Evolutionary conservation across 2,797 vertebrate species (phyloP).

Genomic region (Anolis apletophallus): DNA sequence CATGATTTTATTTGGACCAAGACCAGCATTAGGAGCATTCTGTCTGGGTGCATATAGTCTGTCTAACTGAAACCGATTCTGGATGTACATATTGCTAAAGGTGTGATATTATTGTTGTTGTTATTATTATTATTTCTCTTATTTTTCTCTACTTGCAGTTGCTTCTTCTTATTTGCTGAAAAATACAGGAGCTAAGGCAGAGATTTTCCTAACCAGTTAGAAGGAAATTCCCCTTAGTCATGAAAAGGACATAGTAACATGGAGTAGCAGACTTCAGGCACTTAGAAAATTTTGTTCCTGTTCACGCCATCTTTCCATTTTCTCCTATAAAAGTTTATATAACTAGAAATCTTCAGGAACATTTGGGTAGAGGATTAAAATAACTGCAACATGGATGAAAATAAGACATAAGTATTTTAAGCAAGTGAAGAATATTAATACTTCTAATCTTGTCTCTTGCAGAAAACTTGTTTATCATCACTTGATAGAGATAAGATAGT

Average conservation of each 20-base stretch:
- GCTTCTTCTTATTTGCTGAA: neutral
- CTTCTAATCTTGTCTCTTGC: neutral
- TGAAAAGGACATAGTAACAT: no score
- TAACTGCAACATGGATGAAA: constrained; percentile 4
- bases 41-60: neutral
- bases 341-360: neutral
- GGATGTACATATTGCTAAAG: neutral
- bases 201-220: no score
- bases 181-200: no score
- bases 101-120: no score
- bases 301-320: no score
- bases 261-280: no score
- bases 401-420: constrained; percentile 9
- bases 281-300: no score
- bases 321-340: no score
- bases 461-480: neutral
- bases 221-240: no score
- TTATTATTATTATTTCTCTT: no score
- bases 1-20: neutral
- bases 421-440: neutral
- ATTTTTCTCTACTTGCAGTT: neutral
- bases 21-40: neutral
- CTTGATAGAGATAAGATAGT: neutral
- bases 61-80: neutral
- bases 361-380: constrained; percentile 21